phyloP scores from a whole-genome alignment of 2,797 vertebrate species.

The Lates japonicus region DNA sequence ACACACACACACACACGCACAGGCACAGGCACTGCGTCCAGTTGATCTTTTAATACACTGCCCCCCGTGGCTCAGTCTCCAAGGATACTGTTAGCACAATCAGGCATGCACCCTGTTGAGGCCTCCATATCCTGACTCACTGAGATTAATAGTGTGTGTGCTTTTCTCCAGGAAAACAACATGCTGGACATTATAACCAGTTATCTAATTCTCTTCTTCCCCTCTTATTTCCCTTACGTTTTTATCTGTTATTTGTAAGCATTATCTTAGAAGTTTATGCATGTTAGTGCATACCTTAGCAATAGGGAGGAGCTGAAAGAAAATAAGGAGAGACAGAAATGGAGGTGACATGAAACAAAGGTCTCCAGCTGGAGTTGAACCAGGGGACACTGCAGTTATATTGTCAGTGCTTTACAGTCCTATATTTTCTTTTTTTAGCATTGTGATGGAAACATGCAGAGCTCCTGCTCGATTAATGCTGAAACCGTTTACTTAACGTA shows the following conservation, averaged over 20 bases:
- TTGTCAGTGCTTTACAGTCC: background rate
- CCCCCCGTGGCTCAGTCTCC: slow-evolving; percentile 67
- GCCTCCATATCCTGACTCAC: slow-evolving; percentile 65
- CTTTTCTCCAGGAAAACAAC: slow-evolving; percentile 21
- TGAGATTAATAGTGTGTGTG: slow-evolving; percentile 16
- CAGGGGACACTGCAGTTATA: background rate
- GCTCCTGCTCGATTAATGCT: no score
- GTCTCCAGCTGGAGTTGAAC: background rate
- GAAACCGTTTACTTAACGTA: no score
- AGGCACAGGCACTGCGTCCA: slow-evolving; percentile 33
- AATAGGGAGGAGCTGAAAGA: background rate
- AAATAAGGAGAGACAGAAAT: background rate
- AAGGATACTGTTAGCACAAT: slow-evolving; percentile 73
- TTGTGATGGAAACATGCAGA: no score
- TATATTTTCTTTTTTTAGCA: background rate
- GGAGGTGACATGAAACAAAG: background rate
- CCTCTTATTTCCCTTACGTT: background rate
- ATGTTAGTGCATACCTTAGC: background rate
- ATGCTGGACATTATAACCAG: background rate
- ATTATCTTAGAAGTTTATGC: background rate
- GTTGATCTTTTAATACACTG: slow-evolving; percentile 64
- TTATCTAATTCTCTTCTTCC: background rate
- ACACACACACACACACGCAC: slow-evolving; percentile 29
- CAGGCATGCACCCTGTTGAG: slow-evolving; percentile 55
- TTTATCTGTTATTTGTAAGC: background rate